These are phyloP conservation scores for Erythrolamprus reginae DNA, from an alignment of 2,113 vertebrate genomes.

Conservation along the genomic window DNA sequence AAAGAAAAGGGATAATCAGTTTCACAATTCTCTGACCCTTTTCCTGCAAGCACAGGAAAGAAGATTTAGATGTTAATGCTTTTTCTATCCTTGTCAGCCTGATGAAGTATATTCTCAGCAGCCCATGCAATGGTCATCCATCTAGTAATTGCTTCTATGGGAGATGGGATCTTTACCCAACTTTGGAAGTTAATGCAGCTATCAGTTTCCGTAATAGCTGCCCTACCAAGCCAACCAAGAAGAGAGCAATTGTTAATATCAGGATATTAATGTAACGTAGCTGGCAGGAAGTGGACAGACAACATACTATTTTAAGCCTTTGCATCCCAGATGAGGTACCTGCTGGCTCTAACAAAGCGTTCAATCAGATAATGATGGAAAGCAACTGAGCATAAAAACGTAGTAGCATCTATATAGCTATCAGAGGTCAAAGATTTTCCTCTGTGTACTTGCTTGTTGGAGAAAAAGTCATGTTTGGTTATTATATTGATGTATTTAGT, in stretches of 20 bases:
- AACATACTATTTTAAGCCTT: not conserved
- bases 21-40: not conserved
- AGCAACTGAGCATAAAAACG: not conserved
- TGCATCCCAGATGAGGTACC: not conserved
- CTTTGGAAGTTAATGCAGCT: conserved; percentile 49
- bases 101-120: conserved; percentile 24
- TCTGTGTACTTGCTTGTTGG: not conserved
- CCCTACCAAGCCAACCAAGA: conserved; percentile 30
- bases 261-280: not conserved
- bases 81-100: conserved; percentile 24
- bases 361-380: not conserved
- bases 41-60: not conserved
- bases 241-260: not conserved
- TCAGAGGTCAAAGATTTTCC: conserved; percentile 2
- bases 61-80: conserved; percentile 33
- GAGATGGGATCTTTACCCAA: conserved; percentile 49
- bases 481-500: not conserved
- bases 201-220: conserved; percentile 8
- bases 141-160: conserved; percentile 51
- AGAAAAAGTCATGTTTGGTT: not conserved
- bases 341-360: not conserved
- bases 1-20: conserved; percentile 14
- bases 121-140: conserved; percentile 46
- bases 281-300: not conserved
- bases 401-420: rapidly evolving